Conservation (phyloP, 1,140 invertebrate genomes). For the Belonocnema kinseyi region DNA sequence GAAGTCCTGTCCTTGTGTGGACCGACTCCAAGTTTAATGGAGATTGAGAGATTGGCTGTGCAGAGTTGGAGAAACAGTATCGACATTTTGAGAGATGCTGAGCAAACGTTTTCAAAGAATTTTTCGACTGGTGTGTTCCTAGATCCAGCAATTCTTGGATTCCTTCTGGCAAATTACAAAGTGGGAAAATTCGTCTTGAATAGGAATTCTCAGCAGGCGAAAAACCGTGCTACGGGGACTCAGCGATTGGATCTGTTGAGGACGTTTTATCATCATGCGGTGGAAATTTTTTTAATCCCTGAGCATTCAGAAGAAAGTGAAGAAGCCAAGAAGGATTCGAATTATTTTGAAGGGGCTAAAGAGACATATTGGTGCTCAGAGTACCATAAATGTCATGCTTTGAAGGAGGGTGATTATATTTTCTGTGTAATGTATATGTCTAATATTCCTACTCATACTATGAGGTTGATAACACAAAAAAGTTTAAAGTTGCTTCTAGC, state of each 20-base stretch:
- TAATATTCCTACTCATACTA: constrained; percentile 81
- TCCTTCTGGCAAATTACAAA: constrained; percentile 82
- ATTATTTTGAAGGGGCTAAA: constrained; percentile 65
- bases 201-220: constrained; percentile 77
- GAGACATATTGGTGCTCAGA: constrained; percentile 90
- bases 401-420: constrained; percentile 78
- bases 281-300: constrained; percentile 69
- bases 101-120: constrained; percentile 80
- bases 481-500: constrained; percentile 74
- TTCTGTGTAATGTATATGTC: constrained; percentile 83
- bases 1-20: constrained; percentile 88
- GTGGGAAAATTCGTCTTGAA: constrained; percentile 82
- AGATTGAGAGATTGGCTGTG: constrained; percentile 84
- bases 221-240: constrained; percentile 75
- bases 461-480: constrained; percentile 77
- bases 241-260: constrained; percentile 82
- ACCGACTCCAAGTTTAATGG: constrained; percentile 82
- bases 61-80: constrained; percentile 85
- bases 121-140: constrained; percentile 79
- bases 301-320: constrained; percentile 36
- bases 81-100: constrained; percentile 80
- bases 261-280: constrained; percentile 83
- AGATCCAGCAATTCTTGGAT: constrained; percentile 81
- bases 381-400: constrained; percentile 88
- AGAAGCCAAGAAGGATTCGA: constrained; percentile 34